phyloP scores from a whole-genome alignment of 2,113 vertebrate species.

The Sinocyclocheilus anophthalmus region DNA sequence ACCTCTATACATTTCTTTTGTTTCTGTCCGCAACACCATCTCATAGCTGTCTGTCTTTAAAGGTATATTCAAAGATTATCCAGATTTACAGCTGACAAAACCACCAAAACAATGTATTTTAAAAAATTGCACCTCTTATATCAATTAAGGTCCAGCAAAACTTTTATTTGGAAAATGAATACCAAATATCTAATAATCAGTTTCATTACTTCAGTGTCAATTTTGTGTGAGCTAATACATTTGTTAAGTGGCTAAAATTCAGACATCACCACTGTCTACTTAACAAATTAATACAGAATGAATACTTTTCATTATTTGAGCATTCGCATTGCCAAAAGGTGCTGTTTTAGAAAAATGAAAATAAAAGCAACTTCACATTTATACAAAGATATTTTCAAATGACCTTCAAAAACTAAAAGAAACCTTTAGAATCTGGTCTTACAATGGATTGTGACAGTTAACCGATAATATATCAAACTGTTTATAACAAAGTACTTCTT shows the following conservation, averaged over 20 bases:
- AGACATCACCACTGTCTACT: background rate
- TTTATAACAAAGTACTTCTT: background rate
- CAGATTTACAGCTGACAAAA: background rate
- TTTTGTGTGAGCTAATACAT: conserved; percentile 29
- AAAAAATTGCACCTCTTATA: background rate
- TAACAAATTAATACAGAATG: background rate
- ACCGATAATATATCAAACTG: background rate
- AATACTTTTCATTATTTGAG: conserved; percentile 34
- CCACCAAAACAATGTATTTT: background rate
- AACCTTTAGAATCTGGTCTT: conserved; percentile 16
- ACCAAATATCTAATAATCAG: background rate
- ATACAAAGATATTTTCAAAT: background rate
- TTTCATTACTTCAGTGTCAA: background rate
- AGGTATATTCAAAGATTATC: background rate
- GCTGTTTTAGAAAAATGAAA: background rate
- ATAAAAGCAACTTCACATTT: conserved; percentile 9
- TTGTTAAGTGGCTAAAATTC: background rate
- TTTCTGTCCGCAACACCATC: background rate
- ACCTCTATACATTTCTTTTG: background rate
- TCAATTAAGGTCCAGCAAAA: background rate
- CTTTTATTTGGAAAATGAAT: background rate
- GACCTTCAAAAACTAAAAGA: conserved; percentile 3
- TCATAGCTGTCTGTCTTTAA: background rate
- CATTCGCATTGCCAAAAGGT: background rate
- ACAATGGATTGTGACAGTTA: conserved; percentile 2